Evolutionary conservation across 2,113 vertebrate genomes (phyloP).

Genomic region (Cavia porcellus): DNA sequence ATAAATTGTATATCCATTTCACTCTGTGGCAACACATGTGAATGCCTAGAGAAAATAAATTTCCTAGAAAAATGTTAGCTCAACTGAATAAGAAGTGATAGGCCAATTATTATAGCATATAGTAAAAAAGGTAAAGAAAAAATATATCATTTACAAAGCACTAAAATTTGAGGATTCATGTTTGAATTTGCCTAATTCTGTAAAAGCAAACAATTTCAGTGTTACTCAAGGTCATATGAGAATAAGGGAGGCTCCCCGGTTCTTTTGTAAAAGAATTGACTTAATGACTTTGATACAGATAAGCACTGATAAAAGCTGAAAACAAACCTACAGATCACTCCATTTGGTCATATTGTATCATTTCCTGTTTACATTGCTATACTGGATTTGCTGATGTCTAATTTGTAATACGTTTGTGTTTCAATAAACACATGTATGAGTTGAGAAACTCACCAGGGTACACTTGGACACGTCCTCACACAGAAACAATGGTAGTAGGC

Average conservation of each 20-base stretch:
- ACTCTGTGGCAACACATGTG: background rate
- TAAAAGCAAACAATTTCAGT: background rate
- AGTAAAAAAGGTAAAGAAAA: background rate
- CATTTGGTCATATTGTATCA: background rate
- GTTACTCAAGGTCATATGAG: background rate
- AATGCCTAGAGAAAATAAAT: conserved; percentile 54
- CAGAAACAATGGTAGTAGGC: background rate
- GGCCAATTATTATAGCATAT: background rate
- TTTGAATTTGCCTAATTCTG: background rate
- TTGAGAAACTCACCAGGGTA: background rate
- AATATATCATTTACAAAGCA: background rate
- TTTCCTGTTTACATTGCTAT: background rate
- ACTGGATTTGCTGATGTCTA: background rate
- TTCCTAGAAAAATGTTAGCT: conserved; percentile 44
- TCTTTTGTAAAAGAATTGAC: background rate
- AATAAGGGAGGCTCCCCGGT: background rate
- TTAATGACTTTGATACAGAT: background rate
- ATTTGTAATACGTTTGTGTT: conserved; percentile 12
- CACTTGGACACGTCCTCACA: background rate
- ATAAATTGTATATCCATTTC: background rate
- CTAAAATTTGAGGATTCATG: conserved; percentile 16
- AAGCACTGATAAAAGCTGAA: background rate
- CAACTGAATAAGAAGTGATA: background rate
- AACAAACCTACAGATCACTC: background rate
- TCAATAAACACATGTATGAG: background rate